Conservation (phyloP, 1,140 invertebrate genomes). For the Semibalanus balanoides region DNA sequence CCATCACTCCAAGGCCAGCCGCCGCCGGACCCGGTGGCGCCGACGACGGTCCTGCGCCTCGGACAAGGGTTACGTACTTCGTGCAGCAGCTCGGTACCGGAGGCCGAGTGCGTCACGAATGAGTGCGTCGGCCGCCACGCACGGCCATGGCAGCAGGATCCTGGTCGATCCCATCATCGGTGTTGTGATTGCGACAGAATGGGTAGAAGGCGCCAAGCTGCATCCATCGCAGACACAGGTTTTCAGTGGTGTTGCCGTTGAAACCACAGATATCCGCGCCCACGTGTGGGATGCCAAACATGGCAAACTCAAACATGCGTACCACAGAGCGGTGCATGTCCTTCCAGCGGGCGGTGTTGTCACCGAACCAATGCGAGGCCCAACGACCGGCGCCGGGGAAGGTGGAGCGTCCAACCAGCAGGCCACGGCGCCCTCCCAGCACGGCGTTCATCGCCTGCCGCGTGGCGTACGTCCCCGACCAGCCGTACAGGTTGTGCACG, state of each 20-base stretch:
- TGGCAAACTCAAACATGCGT: slow-evolving; percentile 32
- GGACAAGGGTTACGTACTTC: slow-evolving; percentile 38
- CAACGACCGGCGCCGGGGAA: slow-evolving; percentile 64
- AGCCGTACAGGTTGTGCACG: slow-evolving; percentile 67
- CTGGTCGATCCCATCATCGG: slow-evolving; percentile 22
- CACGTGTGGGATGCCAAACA: slow-evolving; percentile 67
- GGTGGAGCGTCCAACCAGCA: slow-evolving; percentile 68
- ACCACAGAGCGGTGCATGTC: slow-evolving; percentile 45
- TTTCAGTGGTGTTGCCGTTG: slow-evolving; percentile 51
- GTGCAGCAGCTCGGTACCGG: slow-evolving; percentile 36
- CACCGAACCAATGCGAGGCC: slow-evolving; percentile 84
- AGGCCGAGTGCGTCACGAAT: slow-evolving; percentile 26
- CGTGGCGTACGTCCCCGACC: slow-evolving; percentile 22
- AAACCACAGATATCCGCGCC: slow-evolving; percentile 87
- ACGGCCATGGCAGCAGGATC: slow-evolving; percentile 22
- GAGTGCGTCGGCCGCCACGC: slow-evolving; percentile 23
- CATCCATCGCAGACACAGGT: slow-evolving; percentile 63
- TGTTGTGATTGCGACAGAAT: slow-evolving; percentile 26
- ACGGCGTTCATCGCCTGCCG: slow-evolving; percentile 13
- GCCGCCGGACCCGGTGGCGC: slow-evolving; percentile 12
- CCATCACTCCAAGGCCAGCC: slow-evolving; percentile 15
- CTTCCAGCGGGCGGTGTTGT: slow-evolving; percentile 54
- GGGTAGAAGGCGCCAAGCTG: slow-evolving; percentile 75
- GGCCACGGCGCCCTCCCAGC: slow-evolving; percentile 38
- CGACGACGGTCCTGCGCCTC: slow-evolving; percentile 16